Conservation (phyloP, 92 coral and sea anemone genomes). For the Umimayanthus chanpuru region DNA sequence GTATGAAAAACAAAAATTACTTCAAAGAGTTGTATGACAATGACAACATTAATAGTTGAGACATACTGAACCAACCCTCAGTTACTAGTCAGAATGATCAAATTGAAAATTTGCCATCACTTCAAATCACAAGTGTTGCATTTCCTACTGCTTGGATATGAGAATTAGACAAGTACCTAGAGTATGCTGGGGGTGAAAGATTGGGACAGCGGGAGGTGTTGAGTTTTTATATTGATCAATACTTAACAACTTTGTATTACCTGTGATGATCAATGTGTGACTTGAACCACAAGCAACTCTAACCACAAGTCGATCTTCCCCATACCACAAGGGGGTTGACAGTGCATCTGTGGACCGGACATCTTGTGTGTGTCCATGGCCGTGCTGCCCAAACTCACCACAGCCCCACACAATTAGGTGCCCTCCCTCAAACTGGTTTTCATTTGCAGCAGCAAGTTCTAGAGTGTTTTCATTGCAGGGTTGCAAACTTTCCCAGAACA, state of each 20-base stretch:
- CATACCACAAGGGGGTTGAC: constrained; percentile 67
- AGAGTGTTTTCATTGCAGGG: neutral
- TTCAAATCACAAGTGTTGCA: too few species aligned
- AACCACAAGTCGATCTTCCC: constrained; percentile 69
- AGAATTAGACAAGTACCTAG: too few species aligned
- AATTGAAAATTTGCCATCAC: too few species aligned
- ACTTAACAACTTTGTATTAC: constrained; percentile 42
- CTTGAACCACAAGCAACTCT: constrained; percentile 91
- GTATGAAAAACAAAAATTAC: too few species aligned
- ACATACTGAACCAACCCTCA: too few species aligned
- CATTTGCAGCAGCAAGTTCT: neutral
- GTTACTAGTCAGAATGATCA: too few species aligned
- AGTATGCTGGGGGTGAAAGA: too few species aligned
- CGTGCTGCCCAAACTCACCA: constrained; percentile 99
- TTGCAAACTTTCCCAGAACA: neutral
- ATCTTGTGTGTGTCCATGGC: constrained; percentile 79
- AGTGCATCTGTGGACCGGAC: constrained; percentile 56
- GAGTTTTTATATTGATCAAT: too few species aligned
- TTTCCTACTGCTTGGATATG: too few species aligned
- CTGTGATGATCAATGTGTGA: constrained; percentile 88
- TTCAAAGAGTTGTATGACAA: too few species aligned
- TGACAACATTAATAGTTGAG: too few species aligned
- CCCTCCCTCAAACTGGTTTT: constrained; percentile 46
- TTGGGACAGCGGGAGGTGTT: too few species aligned
- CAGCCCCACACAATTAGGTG: constrained; percentile 94